Conservation (phyloP, 2,113 vertebrate genomes). For the Barbus barbus region DNA sequence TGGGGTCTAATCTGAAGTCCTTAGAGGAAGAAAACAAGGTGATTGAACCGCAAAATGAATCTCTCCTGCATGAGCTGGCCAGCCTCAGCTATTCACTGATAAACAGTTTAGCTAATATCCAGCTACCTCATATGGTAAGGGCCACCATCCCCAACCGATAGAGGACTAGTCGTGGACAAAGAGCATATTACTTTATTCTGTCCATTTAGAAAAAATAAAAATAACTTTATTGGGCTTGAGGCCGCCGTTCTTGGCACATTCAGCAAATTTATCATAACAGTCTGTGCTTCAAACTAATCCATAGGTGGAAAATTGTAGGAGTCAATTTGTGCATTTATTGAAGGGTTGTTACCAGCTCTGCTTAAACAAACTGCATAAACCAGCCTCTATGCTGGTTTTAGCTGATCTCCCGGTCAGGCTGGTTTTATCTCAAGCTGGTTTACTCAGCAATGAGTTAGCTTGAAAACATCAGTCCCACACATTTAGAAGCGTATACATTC, state of each 20-base stretch:
- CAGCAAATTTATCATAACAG: neutral
- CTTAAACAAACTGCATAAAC: neutral
- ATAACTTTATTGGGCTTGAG: neutral
- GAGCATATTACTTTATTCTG: neutral
- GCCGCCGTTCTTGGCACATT: neutral
- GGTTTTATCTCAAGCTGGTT: neutral
- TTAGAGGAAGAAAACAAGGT: conserved; percentile 99
- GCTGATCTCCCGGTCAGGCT: neutral
- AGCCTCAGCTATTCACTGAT: conserved; percentile 99
- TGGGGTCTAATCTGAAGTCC: conserved; percentile 99
- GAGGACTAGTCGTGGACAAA: conserved; percentile 73
- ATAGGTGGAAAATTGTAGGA: neutral
- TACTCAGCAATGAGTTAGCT: neutral
- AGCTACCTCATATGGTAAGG: conserved; percentile 99
- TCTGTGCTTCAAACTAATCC: neutral
- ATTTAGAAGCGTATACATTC: neutral
- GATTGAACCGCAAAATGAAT: conserved; percentile 99
- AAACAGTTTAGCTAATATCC: conserved; percentile 98
- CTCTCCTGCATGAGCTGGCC: conserved; percentile 97
- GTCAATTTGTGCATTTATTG: neutral
- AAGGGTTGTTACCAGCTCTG: neutral
- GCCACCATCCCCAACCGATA: conserved; percentile 76
- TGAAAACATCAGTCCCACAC: neutral
- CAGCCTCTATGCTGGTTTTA: neutral
- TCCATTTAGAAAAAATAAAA: neutral